phyloP scores from a whole-genome alignment of 2,797 vertebrate genomes.

The Pogoniulus pusillus region DNA sequence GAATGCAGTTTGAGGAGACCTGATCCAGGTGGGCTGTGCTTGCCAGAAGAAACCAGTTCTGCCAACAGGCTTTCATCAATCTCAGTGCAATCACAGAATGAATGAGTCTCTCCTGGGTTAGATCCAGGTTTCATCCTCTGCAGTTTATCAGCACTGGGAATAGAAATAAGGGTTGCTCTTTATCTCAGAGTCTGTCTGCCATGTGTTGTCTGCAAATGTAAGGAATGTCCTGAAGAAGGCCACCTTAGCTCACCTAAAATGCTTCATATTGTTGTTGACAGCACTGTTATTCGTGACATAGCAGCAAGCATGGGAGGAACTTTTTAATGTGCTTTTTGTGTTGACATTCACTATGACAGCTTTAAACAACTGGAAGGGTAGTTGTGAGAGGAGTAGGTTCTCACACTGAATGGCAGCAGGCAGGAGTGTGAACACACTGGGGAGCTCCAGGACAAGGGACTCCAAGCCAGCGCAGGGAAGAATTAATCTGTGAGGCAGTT shows the following conservation, averaged over 20 bases:
- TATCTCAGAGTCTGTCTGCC: not conserved
- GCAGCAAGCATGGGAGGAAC: not conserved
- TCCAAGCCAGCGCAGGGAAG: not conserved
- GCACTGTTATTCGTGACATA: not conserved
- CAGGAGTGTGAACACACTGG: rapidly evolving
- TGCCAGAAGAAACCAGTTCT: not conserved
- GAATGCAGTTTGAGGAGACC: not conserved
- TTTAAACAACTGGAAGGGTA: not conserved
- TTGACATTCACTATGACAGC: not conserved
- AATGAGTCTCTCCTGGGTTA: not conserved
- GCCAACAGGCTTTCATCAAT: not conserved
- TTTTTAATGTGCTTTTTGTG: not conserved
- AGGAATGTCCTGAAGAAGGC: not conserved
- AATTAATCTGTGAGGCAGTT: not conserved
- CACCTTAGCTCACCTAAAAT: not conserved
- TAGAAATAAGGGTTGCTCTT: not conserved
- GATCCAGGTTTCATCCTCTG: not conserved
- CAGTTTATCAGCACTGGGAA: not conserved
- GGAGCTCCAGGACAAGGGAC: not conserved
- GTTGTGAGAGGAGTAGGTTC: not conserved
- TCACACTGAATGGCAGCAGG: not conserved
- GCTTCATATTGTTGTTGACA: not conserved
- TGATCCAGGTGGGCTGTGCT: not conserved
- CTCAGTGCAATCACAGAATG: not conserved
- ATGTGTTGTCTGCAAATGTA: not conserved